phyloP scores from a whole-genome alignment of 2,888 invertebrate species.

The Tenthredo notha region DNA sequence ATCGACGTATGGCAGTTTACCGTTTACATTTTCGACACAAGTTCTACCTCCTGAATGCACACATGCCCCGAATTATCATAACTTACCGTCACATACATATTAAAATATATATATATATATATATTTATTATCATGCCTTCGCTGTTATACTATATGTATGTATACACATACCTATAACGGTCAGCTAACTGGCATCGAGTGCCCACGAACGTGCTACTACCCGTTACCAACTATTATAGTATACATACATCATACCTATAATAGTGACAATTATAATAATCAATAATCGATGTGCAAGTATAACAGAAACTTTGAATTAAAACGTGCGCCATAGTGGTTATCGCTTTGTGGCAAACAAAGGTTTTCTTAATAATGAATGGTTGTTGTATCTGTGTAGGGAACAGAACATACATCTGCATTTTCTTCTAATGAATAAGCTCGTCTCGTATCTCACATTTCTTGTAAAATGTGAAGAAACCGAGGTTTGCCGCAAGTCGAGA shows the following conservation, averaged over 20 bases:
- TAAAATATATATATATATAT: neutral
- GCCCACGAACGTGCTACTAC: neutral
- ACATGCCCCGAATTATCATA: slow-evolving; percentile 15
- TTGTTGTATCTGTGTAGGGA: neutral
- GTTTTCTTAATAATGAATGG: neutral
- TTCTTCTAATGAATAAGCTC: neutral
- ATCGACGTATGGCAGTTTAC: neutral
- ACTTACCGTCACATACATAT: neutral
- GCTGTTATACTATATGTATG: slow-evolving; percentile 26
- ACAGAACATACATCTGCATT: neutral
- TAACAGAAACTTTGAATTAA: neutral
- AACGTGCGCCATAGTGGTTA: neutral
- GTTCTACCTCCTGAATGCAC: slow-evolving; percentile 37
- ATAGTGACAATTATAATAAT: slow-evolving; percentile 27
- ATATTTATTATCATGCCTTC: slow-evolving; percentile 1
- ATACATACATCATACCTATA: slow-evolving; percentile 21
- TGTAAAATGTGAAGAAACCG: neutral
- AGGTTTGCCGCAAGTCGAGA: slow-evolving; percentile 15
- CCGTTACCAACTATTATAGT: slow-evolving; percentile 2
- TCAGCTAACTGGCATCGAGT: neutral
- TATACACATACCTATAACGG: slow-evolving; percentile 12
- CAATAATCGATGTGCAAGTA: slow-evolving; percentile 37
- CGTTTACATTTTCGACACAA: slow-evolving; percentile 33
- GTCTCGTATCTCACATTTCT: neutral
- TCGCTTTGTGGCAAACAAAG: neutral